Percentiles rank a stretch among this genome's conserved stretches.
Conservation (phyloP, 2,888 invertebrate species). For the Barypeithes pellucidus region DNA sequence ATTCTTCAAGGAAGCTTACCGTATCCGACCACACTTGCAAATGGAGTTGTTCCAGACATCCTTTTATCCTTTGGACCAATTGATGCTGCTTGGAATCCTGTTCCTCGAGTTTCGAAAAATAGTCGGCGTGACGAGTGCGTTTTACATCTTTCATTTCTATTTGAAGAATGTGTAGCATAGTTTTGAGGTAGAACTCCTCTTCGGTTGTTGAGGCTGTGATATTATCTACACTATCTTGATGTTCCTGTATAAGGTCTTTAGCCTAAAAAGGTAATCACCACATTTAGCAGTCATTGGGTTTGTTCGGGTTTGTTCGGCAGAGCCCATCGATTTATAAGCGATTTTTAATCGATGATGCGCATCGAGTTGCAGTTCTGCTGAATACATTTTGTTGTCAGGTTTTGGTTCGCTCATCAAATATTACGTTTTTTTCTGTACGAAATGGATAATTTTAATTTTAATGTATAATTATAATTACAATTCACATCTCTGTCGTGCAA, state of each 20-base stretch:
- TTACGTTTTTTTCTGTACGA: no score
- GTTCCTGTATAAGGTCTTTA: constrained; percentile 48
- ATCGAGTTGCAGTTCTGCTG: no score
- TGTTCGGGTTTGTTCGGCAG: no score
- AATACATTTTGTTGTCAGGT: no score
- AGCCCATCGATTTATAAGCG: no score
- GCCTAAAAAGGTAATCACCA: constrained; percentile 46
- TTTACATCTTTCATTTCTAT: constrained; percentile 67
- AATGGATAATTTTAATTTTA: no score
- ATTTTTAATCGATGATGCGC: no score
- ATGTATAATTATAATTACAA: no score
- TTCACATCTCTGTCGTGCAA: no score
- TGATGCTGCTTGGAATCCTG: constrained; percentile 62
- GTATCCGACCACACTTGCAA: constrained; percentile 61
- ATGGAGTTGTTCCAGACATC: constrained; percentile 60
- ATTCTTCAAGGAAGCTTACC: constrained; percentile 58
- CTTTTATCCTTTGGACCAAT: constrained; percentile 60
- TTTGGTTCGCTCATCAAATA: no score
- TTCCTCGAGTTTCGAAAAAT: constrained; percentile 65
- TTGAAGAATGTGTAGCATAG: constrained; percentile 72
- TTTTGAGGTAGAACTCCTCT: constrained; percentile 72
- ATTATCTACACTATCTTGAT: constrained; percentile 68
- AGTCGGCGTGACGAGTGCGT: constrained; percentile 64
- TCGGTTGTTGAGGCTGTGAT: constrained; percentile 66
- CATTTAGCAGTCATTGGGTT: no score